Conservation (phyloP, 2,797 vertebrate genomes). For the Falco rusticolus region DNA sequence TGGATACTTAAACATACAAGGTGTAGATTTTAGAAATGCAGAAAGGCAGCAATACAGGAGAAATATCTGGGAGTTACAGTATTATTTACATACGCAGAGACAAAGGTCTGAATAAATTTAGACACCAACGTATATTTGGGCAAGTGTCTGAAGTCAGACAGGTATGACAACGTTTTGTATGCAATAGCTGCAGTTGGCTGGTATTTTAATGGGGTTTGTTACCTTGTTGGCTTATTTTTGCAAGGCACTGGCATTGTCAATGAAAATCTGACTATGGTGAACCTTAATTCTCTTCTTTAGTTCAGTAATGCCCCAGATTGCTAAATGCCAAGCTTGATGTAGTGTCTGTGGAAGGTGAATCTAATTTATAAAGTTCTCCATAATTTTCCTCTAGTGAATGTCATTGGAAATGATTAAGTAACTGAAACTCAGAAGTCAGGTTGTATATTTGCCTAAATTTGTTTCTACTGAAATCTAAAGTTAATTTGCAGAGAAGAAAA, state of each 20-base stretch:
- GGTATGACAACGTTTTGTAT: not conserved
- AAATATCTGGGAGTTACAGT: not conserved
- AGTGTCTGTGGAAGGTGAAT: not conserved
- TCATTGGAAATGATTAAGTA: conserved; percentile 38
- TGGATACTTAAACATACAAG: conserved; percentile 18
- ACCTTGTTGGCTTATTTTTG: not conserved
- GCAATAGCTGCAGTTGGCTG: not conserved
- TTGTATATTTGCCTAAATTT: not conserved
- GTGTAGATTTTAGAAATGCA: not conserved
- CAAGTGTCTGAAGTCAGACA: not conserved
- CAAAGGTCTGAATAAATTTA: not conserved
- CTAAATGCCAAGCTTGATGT: conserved; percentile 8
- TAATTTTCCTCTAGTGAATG: conserved; percentile 1
- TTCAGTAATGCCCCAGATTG: not conserved
- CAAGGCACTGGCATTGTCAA: not conserved
- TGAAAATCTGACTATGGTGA: not conserved
- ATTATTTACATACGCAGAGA: not conserved
- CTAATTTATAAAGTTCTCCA: conserved; percentile 41
- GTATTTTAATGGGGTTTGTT: not conserved
- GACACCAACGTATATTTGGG: not conserved
- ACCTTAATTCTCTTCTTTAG: not conserved
- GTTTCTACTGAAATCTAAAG: conserved; percentile 29
- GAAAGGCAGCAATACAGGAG: not conserved
- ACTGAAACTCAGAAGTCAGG: conserved; percentile 21
- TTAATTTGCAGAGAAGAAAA: conserved; percentile 18